A percentile compares a stretch with the other conserved stretches of the same genome.
phyloP scores from a whole-genome alignment of 2,888 invertebrate genomes.

The Diarsia rubi region DNA sequence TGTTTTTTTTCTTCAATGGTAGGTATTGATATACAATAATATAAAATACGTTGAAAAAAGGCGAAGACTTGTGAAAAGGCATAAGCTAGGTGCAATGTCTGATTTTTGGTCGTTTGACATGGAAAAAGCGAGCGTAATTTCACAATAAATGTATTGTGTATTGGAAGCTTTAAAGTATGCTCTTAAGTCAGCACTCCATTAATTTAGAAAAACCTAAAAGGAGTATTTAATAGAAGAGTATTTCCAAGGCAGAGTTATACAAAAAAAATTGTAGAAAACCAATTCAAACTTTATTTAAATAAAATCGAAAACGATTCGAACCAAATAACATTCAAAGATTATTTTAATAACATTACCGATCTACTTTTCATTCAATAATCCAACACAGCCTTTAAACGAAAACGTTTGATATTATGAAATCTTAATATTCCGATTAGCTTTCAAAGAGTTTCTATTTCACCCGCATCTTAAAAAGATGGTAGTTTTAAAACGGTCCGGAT shows the following conservation, averaged over 20 bases:
- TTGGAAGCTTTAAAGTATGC: too few species aligned
- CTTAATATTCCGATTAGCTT: constrained; percentile 36
- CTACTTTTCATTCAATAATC: constrained; percentile 5
- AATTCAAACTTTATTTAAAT: neutral
- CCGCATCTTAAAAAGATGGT: constrained; percentile 18
- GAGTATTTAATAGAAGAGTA: neutral
- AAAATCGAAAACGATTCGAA: neutral
- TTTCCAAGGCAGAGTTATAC: neutral
- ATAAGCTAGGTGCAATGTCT: neutral
- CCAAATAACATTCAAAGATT: neutral
- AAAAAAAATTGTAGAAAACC: neutral
- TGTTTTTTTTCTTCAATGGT: too few species aligned
- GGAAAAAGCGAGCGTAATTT: neutral
- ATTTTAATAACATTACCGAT: neutral
- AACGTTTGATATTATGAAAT: constrained; percentile 20
- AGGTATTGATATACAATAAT: too few species aligned
- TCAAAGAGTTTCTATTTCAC: constrained; percentile 22
- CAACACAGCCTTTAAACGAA: neutral
- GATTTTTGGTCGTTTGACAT: neutral
- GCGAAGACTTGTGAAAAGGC: neutral
- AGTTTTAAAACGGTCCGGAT: constrained; percentile 32
- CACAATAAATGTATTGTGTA: too few species aligned
- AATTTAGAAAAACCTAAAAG: too few species aligned
- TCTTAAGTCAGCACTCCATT: too few species aligned
- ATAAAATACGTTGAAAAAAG: too few species aligned